A percentile compares a stretch with the other conserved stretches of the same genome.
These are phyloP conservation scores for Gallinago undulata DNA, from an alignment of 2,113 vertebrate genomes.

Conservation along the genomic window DNA sequence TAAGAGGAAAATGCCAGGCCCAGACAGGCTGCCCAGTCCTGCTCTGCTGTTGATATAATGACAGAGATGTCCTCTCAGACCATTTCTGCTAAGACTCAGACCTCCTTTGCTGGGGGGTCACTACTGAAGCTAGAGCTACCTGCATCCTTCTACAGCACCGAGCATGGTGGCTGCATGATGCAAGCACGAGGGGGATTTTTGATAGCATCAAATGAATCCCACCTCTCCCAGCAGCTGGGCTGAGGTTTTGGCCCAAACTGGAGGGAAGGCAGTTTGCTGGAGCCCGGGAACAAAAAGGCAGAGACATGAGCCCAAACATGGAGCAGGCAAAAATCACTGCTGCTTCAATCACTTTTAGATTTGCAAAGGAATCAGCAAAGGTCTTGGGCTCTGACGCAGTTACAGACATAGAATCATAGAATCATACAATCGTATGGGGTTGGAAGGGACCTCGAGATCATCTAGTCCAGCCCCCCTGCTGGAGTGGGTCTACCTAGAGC, in stretches of 20 bases:
- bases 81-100: neutral
- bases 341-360: neutral
- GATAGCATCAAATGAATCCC: neutral
- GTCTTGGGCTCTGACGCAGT: accelerated
- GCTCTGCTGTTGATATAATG: neutral
- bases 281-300: neutral
- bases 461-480: too few species aligned
- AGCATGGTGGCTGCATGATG: accelerated
- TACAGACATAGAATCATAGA: neutral
- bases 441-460: too few species aligned
- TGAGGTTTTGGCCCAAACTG: neutral
- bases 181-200: neutral
- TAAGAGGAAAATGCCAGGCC: neutral
- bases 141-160: neutral
- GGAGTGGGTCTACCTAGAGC: too few species aligned
- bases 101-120: neutral
- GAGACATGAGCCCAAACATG: neutral
- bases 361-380: neutral
- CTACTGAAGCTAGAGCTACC: neutral
- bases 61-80: neutral
- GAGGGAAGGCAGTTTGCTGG: neutral
- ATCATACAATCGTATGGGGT: too few species aligned
- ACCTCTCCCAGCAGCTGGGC: neutral
- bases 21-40: neutral
- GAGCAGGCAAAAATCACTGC: neutral